Conservation (phyloP, 2,888 invertebrate species). For the Synergus gifuensis region DNA sequence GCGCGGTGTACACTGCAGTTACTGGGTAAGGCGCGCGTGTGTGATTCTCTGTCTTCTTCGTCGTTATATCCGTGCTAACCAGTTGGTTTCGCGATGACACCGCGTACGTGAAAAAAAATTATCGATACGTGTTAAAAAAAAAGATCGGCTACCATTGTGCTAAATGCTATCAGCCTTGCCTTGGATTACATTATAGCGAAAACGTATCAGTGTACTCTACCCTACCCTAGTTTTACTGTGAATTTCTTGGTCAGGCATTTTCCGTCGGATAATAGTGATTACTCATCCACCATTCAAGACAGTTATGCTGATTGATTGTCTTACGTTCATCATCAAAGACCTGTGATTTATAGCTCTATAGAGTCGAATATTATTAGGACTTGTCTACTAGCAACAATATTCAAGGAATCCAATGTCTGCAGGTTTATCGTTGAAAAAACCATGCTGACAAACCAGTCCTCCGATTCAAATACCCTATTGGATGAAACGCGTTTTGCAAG, state of each 20-base stretch:
- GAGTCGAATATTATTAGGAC: too few species aligned
- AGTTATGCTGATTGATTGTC: background rate
- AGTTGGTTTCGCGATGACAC: slow-evolving; percentile 15
- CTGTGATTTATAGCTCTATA: background rate
- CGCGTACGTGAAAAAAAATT: slow-evolving; percentile 23
- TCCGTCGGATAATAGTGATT: slow-evolving; percentile 37
- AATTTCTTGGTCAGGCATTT: slow-evolving; percentile 12
- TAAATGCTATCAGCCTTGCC: background rate
- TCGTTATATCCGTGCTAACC: slow-evolving; percentile 40
- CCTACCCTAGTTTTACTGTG: background rate
- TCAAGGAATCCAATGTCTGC: background rate
- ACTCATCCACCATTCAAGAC: background rate
- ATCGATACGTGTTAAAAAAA: background rate
- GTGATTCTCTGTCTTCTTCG: slow-evolving; percentile 70
- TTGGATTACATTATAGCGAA: slow-evolving; percentile 18
- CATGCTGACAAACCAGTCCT: background rate
- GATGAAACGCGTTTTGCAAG: background rate
- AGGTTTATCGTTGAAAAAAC: background rate
- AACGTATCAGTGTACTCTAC: slow-evolving; percentile 2
- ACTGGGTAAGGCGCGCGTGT: slow-evolving; percentile 73
- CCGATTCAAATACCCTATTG: background rate
- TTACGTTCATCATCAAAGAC: background rate
- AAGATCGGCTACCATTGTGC: background rate
- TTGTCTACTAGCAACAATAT: background rate
- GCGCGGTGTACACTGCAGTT: slow-evolving; percentile 77